Base-by-base conservation (phyloP, 2,113 vertebrate species). In the Corythornis vintsioides region DNA sequence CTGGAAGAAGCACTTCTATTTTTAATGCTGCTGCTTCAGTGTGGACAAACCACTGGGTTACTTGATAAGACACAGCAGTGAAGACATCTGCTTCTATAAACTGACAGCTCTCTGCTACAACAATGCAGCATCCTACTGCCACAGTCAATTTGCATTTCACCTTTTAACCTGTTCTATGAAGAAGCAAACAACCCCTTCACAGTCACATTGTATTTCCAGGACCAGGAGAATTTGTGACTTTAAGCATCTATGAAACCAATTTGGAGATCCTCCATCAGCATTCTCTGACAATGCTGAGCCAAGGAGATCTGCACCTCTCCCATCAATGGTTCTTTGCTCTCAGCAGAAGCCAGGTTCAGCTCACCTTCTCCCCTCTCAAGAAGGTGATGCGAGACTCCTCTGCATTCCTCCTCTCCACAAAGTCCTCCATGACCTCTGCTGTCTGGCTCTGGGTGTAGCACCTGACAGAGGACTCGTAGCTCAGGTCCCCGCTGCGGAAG, bases 291-390 rank as follows among this genome's bases (percentile, higher is more conserved):
- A 66, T 0, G 2, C 47, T 42, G 45, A 50, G 45, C 3, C 2
- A 0, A 75, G 72, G 33, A 67, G 74, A 42, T 14, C 21, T 6
- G 43, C 75, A 38, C 33, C 45, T 52, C 59, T 83, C 78, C 52
- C 31, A 33, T 7, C 75, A 42, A 13, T 1, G 15, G 22, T 11
- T 73, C n/a, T 50, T 61, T 3, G 0, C 13, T 61, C 20, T 65
- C 31, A 25, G 19, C 8, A 1, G 6, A 7, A 22, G 53, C 35
- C 90, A 67, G 55, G 48, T 19, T 26, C 73, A 33, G 66, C 97
- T 97, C 81, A 98, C 98, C 98, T 99, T 99, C 82, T 99, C 99
- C 71, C 99, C 99, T 96, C 98, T 99, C 22, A 98, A 96, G 95
- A 99, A 99, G 5, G 97, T 98, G 94, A 99, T 97, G 25, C 98